Evolutionary conservation across 2,797 vertebrate species (phyloP), one percentile per base, ranked within the genome.

Genomic region (Amazona finschi): DNA sequence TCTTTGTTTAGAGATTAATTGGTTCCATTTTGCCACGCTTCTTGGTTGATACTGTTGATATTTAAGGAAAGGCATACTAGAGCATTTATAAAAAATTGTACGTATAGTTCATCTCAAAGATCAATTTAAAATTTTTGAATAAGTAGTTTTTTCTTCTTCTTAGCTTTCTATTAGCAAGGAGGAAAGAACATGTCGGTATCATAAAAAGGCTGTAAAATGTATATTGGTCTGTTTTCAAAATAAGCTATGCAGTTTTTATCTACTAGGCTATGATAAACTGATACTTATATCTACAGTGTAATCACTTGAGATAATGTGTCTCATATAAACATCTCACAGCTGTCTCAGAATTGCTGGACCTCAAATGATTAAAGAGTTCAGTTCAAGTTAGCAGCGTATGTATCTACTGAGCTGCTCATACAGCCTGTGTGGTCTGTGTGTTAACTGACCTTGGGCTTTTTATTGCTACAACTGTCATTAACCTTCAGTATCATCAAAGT

Each of bases 391-490:
- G 52, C 38, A 69, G 55, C 19, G 11, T 55, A 4, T 4, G 0
- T 39, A 44, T 18, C 24, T 57, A 36, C 8, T 9, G 25, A 61
- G 5, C 27, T 69, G 49, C 31, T 71, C 52, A 67, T 49, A 5
- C 38, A 67, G n/a, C 3, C 18, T 76, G 8, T 79, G 33, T 15
- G 41, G 53, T 20, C 55, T 27, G 0, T 43, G 61, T 57, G 38
- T 72, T 84, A 75, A 46, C 33, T 88, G 47, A 31, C 60, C 39
- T 36, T 22, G 24, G n/a, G 41, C n/a, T 66, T 61, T 5, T 0
- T 6, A 1, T 72, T 43, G 3, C 53, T 7, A 2, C 36, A 84
- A 41, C 41, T 1, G 0, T 66, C n/a, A 21, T 70, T 86, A 70
- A 64, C 60, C 47, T 79, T 72, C 2, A 4, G 10, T 57, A 44